Base-by-base conservation (phyloP, 92 coral and sea anemone species). In the Actinernus sp. region DNA sequence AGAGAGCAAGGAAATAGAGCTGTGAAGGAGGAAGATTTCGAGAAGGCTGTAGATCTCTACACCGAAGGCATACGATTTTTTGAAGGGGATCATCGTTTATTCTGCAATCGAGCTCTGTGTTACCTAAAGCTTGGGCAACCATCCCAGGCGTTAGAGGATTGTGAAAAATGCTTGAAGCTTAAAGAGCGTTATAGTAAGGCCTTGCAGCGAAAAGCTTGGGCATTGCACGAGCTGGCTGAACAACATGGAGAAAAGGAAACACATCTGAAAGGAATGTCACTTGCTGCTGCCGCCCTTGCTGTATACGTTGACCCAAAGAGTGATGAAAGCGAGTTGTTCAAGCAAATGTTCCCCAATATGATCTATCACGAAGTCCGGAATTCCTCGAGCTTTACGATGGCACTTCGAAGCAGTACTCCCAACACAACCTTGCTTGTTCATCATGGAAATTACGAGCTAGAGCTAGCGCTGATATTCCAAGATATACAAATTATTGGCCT, bases 151-250 rank as follows among this genome's bases (percentile, higher is more conserved):
- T 73, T 89, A 1, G 64, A 73, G 18, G 96, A 86, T 53, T 89
- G 96, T 47, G 70, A 74, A 13, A 67, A 37, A 3, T 89, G 96
- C 31, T 71, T 89, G 25, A 63, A 60, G 30, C 47, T 79, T 23
- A 32, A 72, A n/a, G 61, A 81, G 26, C 2, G 19, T 25, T 72
- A 56, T 73, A 49, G 43, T 30, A 89, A 89, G 66, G 96, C 96
- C 0, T 37, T 89, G 57, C 59, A 9, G 63, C 78, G 93, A 2
- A 89, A 89, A 30, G 93, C 96, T 3, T 89, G 93, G 96, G 89
- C 96, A 27, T 84, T 89, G 29, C 53, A 24, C 31, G 63, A 63
- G 3, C 76, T 86, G 61, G 23, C 55, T 19, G 2, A 2, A 5
- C 8, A 8, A 9, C 8, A 45, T 45, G 18, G 18, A 9, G 21